Base-by-base conservation (phyloP, 2,888 invertebrate genomes). In the Seladonia tumulorum region DNA sequence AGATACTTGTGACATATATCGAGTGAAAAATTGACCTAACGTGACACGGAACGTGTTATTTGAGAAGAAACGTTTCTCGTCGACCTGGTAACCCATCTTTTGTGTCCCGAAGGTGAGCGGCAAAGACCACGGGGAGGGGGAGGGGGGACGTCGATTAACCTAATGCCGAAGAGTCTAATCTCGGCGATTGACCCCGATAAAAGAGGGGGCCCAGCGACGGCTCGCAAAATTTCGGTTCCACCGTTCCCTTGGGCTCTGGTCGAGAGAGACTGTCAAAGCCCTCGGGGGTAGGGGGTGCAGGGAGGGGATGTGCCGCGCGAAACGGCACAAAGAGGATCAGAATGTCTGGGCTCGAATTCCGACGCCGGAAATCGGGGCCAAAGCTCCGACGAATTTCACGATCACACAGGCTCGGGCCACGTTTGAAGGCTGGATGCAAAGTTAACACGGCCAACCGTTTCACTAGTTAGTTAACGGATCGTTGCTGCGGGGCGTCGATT, bases 381-480 rank as follows among this genome's bases (percentile, higher is more conserved):
- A 53, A 68, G 68, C 68, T 53, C 18, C 22, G 71, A 12, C 42
- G 72, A 42, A 49, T 72, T 72, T 72, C 78, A 45, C 39, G 45
- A 79, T 49, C 73, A 35, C 39, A 53, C 18, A n/a, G 49, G 22
- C 18, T 63, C 63, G 66, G 29, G 45, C n/a, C 73, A 47, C 73
- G 79, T 73, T 73, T 73, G 63, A 73, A 63, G 60, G 73, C 74
- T 77, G 70, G 73, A 42, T 45, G 68, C 57, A 74, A 79, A 74
- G 74, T 79, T 70, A 79, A 79, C 82, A 68, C 66, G 47, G 29
- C 22, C 45, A 22, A 68, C 22, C 53, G 68, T 66, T 39, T 60
- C 29, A 12, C 29, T 42, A 77, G 71, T 81, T 78, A 66, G 79
- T 82, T 82, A 82, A 82, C 82, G 79, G 73, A 68, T 74, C 68